Conservation (phyloP, 2,888 invertebrate genomes). For the Stenoptilia bipunctidactyla region DNA sequence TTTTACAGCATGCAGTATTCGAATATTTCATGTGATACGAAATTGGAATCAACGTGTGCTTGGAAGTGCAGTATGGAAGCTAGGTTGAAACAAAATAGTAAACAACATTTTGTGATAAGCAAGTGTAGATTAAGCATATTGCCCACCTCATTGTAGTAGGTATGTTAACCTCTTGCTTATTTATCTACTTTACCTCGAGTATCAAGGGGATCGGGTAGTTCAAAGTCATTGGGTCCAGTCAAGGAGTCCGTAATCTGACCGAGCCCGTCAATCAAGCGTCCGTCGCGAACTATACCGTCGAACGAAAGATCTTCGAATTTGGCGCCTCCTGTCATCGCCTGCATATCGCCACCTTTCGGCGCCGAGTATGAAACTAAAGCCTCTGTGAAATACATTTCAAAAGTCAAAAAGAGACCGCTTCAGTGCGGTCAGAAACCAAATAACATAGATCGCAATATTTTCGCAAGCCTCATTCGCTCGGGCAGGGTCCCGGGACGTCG, state of each 20-base stretch:
- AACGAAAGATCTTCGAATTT: constrained; percentile 85
- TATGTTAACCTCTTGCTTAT: no score
- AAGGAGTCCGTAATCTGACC: constrained; percentile 87
- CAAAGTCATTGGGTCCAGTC: constrained; percentile 76
- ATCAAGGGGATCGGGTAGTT: constrained; percentile 68
- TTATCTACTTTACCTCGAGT: constrained; percentile 56
- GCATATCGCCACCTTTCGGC: constrained; percentile 74
- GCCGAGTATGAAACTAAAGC: constrained; percentile 76
- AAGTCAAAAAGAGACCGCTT: constrained; percentile 3
- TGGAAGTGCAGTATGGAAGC: no score
- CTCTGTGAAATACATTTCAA: constrained; percentile 59
- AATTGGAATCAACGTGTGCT: no score
- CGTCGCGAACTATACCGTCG: constrained; percentile 75
- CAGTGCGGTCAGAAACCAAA: background rate
- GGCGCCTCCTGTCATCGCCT: constrained; percentile 74
- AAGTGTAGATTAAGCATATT: no score
- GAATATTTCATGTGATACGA: no score
- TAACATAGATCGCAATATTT: constrained; percentile 8
- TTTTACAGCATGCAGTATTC: background rate
- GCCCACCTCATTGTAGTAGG: no score
- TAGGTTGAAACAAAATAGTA: no score
- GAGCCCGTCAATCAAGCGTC: constrained; percentile 75
- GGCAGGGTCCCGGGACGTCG: constrained; percentile 35
- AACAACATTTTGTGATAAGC: no score
- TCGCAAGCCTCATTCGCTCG: constrained; percentile 17